phyloP scores from a whole-genome alignment of 2,888 invertebrate species.

The Cantharis rufa region DNA sequence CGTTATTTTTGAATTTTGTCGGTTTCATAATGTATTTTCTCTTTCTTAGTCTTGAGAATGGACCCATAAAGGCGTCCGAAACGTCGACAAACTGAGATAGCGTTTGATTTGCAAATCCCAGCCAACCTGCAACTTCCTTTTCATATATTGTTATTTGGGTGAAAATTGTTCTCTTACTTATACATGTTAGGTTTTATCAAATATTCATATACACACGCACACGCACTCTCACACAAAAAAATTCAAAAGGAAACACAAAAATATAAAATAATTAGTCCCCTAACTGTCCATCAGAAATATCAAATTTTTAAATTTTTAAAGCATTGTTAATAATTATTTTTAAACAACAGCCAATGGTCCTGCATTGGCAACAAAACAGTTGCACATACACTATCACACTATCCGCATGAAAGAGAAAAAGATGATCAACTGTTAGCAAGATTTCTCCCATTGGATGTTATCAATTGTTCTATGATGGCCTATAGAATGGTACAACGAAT shows the following conservation, averaged over 20 bases:
- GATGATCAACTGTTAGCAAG: slow-evolving; percentile 41
- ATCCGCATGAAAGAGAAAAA: slow-evolving; percentile 30
- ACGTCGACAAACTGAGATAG: too few relatives aligned
- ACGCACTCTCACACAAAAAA: too few relatives aligned
- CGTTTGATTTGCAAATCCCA: too few relatives aligned
- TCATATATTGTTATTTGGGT: too few relatives aligned
- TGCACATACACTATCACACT: slow-evolving; percentile 42
- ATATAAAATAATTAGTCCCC: slow-evolving; percentile 9
- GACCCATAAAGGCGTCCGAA: too few relatives aligned
- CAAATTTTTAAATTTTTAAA: slow-evolving; percentile 25
- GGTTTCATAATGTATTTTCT: too few relatives aligned
- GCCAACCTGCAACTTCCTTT: too few relatives aligned
- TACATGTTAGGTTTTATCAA: not conserved
- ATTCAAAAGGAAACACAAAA: not conserved
- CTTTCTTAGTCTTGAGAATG: too few relatives aligned
- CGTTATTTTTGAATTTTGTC: too few relatives aligned
- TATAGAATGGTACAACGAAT: slow-evolving; percentile 54
- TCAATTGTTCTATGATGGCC: slow-evolving; percentile 16
- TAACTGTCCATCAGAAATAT: slow-evolving; percentile 22
- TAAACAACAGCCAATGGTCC: slow-evolving; percentile 23
- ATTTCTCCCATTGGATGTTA: slow-evolving; percentile 27
- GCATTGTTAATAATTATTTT: slow-evolving; percentile 18
- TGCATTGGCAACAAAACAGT: slow-evolving; percentile 21
- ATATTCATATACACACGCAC: not conserved
- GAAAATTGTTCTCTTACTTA: too few relatives aligned